A percentile compares a stretch with the other conserved stretches of the same genome.
These are phyloP conservation scores for Sula dactylatra DNA, from an alignment of 2,113 vertebrate genomes.

Conservation along the genomic window DNA sequence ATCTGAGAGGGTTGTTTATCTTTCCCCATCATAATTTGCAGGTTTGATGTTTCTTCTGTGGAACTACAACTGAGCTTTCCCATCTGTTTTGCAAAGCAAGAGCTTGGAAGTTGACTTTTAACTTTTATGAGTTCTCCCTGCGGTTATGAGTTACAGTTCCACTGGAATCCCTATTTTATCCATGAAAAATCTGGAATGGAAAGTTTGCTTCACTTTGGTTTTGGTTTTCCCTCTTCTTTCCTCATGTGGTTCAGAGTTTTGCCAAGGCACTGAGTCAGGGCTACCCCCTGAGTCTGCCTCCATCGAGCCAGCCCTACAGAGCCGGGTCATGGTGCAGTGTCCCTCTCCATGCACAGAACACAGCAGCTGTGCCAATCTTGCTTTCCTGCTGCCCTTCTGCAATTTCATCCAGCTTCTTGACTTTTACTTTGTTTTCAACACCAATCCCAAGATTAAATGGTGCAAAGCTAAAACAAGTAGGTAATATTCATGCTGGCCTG, in stretches of 20 bases:
- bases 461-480: not conserved
- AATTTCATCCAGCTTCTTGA: not conserved
- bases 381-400: fast-evolving
- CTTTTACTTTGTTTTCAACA: not conserved
- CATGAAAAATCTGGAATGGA: not conserved
- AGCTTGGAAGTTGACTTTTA: not conserved
- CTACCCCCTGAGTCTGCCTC: too few species aligned
- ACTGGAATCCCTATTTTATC: not conserved
- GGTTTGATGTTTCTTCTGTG: not conserved
- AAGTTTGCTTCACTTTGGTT: not conserved
- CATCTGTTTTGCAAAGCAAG: not conserved
- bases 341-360: fast-evolving
- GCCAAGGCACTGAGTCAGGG: fast-evolving
- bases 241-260: not conserved
- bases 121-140: not conserved
- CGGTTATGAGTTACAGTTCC: not conserved
- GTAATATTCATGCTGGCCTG: not conserved
- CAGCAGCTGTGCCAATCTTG: too few species aligned
- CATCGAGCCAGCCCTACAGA: fast-evolving
- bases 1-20: not conserved
- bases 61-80: not conserved
- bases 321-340: fast-evolving
- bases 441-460: not conserved
- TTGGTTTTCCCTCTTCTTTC: not conserved
- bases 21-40: not conserved